Base-by-base conservation (phyloP, 64 coral and sea anemone species). In the Montipora efflorescens region DNA sequence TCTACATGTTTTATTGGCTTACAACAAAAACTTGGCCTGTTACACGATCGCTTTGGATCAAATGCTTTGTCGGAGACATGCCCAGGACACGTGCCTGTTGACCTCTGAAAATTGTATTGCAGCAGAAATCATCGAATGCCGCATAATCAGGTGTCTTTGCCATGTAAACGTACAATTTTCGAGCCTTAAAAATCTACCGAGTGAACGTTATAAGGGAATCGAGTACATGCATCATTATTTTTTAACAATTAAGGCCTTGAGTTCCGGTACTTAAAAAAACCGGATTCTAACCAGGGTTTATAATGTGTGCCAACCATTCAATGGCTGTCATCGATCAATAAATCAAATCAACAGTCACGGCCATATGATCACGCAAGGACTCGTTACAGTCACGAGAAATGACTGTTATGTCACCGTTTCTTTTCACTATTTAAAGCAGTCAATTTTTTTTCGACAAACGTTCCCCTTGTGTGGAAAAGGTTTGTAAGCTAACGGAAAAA, bases 291-390 rank as follows among this genome's bases (percentile, higher is more conserved):
- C 76, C 19, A 36, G 16, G 76, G 45, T 49, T 78, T 49, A 48
- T 4, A n/a, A 16, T 19, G 46, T 7, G 47, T 49, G 76, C 47
- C 76, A 78, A 78, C 74, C 16, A 78, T 78, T 78, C 76, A 49
- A 48, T 78, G 46, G 11, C 12, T 78, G 76, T 78, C 76, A 78
- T 47, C 75, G 46, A 47, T 78, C 76, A 78, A 49, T 78, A 48
- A 18, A 19, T 7, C 48, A 50, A 45, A 19, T 19, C 14, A 47
- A 4, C 49, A 16, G 15, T 49, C 20, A 75, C 22, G 44, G 47
- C 76, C 18, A 78, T 78, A 19, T 49, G 76, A 36, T 78, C 68
- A 71, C 19, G 68, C 68, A 71, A 23, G 19, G 4, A 23, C 68
- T 71, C 14, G 11, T 15, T n/a, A 5, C 19, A 22, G 68, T 71